Conservation (phyloP, 2,113 vertebrate species). For the Ellobius talpinus region DNA sequence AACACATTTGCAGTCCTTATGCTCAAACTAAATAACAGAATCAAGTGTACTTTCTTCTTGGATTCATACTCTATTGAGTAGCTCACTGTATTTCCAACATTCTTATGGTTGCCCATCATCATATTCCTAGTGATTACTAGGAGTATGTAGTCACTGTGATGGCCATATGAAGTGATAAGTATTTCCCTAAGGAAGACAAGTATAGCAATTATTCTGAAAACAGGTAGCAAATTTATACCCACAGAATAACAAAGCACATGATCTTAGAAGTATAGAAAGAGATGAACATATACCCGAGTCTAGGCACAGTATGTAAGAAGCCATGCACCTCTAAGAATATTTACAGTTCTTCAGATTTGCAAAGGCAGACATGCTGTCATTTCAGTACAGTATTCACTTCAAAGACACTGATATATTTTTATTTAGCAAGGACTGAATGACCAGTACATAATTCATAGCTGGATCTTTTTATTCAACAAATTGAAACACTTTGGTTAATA, state of each 20-base stretch:
- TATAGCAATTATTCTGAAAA: neutral
- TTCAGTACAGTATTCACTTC: slow-evolving; percentile 63
- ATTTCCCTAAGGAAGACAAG: neutral
- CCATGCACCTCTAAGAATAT: neutral
- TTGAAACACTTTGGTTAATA: slow-evolving; percentile 84
- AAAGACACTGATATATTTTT: slow-evolving; percentile 78
- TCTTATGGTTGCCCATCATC: neutral
- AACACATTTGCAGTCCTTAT: neutral
- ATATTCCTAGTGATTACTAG: neutral
- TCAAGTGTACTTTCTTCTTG: neutral
- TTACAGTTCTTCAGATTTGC: neutral
- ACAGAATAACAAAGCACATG: neutral
- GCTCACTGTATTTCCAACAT: neutral
- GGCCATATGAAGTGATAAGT: neutral
- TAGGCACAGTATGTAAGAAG: neutral
- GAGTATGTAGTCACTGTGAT: neutral
- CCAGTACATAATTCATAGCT: slow-evolving; percentile 81
- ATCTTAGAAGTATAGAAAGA: neutral
- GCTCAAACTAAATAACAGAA: neutral
- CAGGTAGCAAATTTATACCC: neutral
- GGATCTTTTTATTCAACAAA: slow-evolving; percentile 84
- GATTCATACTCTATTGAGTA: neutral
- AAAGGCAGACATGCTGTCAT: neutral
- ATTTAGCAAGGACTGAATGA: slow-evolving; percentile 81
- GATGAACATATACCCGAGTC: neutral